These are phyloP conservation scores for Metopia argyrocephala DNA, from an alignment of 2,888 invertebrate genomes.

Conservation along the genomic window DNA sequence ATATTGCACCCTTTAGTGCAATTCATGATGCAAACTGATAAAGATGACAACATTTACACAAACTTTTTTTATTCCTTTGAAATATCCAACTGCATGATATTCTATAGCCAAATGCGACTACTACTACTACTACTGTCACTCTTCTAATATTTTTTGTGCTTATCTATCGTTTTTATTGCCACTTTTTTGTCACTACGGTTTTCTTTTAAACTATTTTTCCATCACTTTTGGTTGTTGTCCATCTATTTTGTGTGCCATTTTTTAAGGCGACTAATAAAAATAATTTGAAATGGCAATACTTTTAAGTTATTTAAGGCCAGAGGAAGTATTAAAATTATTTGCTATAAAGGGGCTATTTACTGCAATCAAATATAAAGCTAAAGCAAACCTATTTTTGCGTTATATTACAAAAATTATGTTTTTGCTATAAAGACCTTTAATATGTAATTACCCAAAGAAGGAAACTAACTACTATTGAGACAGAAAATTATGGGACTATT, in stretches of 20 bases:
- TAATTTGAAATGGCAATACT: background rate
- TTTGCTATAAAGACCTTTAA: too few species aligned
- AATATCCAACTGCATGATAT: conserved; percentile 50
- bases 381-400: background rate
- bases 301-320: background rate
- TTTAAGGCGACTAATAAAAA: background rate
- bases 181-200: background rate
- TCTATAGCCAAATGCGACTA: conserved; percentile 14
- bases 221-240: background rate
- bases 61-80: conserved; percentile 33
- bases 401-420: too few species aligned
- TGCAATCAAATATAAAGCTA: background rate
- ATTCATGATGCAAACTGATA: conserved; percentile 59
- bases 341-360: background rate
- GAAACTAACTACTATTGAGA: too few species aligned
- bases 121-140: background rate
- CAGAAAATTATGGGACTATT: too few species aligned
- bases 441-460: too few species aligned
- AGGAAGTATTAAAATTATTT: background rate
- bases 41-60: conserved; percentile 49
- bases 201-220: background rate
- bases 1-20: conserved; percentile 65
- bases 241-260: background rate
- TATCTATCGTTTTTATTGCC: background rate
- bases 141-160: background rate